Percentiles rank a stretch among this genome's conserved stretches.
These are phyloP conservation scores for Anoplius nigerrimus DNA, from an alignment of 2,888 invertebrate genomes.

Conservation along the genomic window DNA sequence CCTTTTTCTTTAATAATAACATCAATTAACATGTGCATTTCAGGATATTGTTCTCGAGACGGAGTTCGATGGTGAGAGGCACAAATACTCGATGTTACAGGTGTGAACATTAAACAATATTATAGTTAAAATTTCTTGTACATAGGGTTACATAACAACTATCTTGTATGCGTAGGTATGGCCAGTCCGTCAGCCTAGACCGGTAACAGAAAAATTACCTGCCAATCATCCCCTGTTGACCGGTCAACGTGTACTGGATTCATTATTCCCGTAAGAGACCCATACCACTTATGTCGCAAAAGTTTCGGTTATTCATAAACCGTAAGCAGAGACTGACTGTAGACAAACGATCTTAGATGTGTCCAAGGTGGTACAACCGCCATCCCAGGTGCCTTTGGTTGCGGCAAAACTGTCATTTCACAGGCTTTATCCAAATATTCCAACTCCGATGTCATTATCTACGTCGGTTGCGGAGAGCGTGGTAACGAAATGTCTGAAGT, in stretches of 20 bases:
- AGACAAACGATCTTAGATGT: slow-evolving; percentile 79
- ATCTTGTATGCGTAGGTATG: slow-evolving; percentile 80
- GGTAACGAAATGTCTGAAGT: slow-evolving; percentile 99
- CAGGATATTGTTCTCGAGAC: slow-evolving; percentile 97
- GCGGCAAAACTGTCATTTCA: slow-evolving; percentile 99
- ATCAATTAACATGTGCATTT: slow-evolving; percentile 36
- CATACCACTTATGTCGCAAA: no score
- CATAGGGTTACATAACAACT: slow-evolving; percentile 1
- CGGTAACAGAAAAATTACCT: slow-evolving; percentile 97
- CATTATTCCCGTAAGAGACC: slow-evolving; percentile 92
- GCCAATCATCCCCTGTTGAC: slow-evolving; percentile 99
- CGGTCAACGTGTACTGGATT: slow-evolving; percentile 98
- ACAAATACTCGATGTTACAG: slow-evolving; percentile 97
- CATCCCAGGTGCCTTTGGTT: slow-evolving; percentile 99
- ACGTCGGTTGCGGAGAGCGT: slow-evolving; percentile 99
- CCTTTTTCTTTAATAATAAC: neutral
- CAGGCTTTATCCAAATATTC: slow-evolving; percentile 99
- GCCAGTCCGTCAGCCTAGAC: slow-evolving; percentile 99
- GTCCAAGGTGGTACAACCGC: slow-evolving; percentile 99
- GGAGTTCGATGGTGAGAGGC: slow-evolving; percentile 97
- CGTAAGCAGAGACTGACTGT: no score
- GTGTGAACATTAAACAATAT: slow-evolving; percentile 42
- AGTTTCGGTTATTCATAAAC: neutral
- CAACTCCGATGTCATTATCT: slow-evolving; percentile 99
- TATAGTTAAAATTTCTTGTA: neutral